Base-by-base conservation (phyloP, 2,888 invertebrate genomes). In the Clistopyga incitator region DNA sequence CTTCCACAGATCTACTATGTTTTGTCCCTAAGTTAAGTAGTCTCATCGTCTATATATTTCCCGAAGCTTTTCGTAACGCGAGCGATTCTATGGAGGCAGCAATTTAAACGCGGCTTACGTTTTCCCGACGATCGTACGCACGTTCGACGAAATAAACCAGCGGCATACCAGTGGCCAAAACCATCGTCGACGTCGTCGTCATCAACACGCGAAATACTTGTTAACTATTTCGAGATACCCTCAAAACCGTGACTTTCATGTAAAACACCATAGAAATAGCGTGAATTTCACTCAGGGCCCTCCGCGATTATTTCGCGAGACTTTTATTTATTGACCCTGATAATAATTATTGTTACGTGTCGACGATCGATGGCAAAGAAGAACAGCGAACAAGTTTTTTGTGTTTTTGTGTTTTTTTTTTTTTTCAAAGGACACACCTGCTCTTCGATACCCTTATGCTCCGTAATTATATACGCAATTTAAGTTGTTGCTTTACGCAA, bases 301-400 rank as follows among this genome's bases (percentile, higher is more conserved):
- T 50, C 25, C 10, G 45, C 42, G 68, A 72, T 42, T 61, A 34
- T 50, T 59, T 50, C 68, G 68, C 38, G 61, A 80, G 61, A 71
- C 20, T 78, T 38, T 68, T 77, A 78, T 81, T 29, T 74, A 61
- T 78, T 84, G 76, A 80, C 80, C 81, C 81, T 78, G 84, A 78
- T 84, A 23, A 76, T 72, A 61, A 78, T 84, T 84, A 84, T 84
- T 84, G 81, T 84, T 81, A 84, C 74, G 50, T 78, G 81, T 84
- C 77, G 77, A 81, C 77, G 84, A 81, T 72, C 64, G 68, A 74
- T 78, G 78, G 71, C 77, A 72, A 71, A 82, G 81, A 77, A 77
- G 78, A 78, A 74, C 68, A 38, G 74, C 74, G 68, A 74, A 74
- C 71, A 56, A 71, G 76, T 29, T 81, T 70, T 67, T 47, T 29